A percentile compares a stretch with the other conserved stretches of the same genome.
Conservation (phyloP, 1,140 invertebrate genomes). For the Carposina sasakii region DNA sequence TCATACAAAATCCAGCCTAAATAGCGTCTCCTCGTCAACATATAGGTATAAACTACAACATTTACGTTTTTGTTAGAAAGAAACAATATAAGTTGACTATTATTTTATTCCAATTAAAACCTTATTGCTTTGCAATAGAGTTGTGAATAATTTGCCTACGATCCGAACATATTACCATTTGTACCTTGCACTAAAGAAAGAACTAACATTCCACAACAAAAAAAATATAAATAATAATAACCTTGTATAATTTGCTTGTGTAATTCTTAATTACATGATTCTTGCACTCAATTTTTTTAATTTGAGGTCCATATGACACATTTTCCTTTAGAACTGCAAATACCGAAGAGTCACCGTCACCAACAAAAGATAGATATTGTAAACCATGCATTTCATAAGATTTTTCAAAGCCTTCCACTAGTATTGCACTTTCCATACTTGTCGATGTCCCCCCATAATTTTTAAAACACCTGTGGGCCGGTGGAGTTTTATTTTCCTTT, state of each 20-base stretch:
- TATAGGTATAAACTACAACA: background rate
- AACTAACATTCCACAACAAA: too few species aligned
- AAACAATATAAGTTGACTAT: too few species aligned
- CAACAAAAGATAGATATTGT: conserved; percentile 24
- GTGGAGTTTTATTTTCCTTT: conserved; percentile 1
- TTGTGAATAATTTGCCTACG: too few species aligned
- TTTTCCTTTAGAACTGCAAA: background rate
- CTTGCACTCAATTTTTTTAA: conserved; percentile 10
- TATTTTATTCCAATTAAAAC: background rate
- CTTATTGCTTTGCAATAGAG: background rate
- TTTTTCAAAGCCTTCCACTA: conserved; percentile 34
- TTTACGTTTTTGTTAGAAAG: background rate
- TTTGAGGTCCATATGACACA: background rate
- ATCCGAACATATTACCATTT: too few species aligned
- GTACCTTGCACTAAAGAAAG: too few species aligned
- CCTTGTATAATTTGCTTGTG: conserved; percentile 7
- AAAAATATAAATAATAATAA: background rate
- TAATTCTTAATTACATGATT: conserved; percentile 11
- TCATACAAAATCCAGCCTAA: background rate
- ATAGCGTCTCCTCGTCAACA: background rate
- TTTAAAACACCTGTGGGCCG: conserved; percentile 35
- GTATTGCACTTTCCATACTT: conserved; percentile 39
- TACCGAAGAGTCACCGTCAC: conserved; percentile 27
- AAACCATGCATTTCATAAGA: conserved; percentile 27
- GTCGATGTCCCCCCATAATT: conserved; percentile 31